These are phyloP conservation scores for Cephus nigrinus DNA, from an alignment of 2,888 invertebrate genomes.

Conservation along the genomic window DNA sequence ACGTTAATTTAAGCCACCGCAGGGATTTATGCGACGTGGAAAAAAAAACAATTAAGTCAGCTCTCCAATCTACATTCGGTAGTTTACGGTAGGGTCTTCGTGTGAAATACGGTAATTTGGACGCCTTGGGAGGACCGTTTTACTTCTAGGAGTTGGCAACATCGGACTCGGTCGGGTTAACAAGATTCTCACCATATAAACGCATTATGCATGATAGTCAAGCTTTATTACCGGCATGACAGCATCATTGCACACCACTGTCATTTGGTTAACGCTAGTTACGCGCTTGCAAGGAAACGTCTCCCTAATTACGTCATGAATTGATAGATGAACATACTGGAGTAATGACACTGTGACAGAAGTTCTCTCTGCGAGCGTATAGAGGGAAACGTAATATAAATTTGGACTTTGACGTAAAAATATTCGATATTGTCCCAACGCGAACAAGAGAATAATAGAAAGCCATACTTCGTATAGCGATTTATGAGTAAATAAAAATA, in stretches of 20 bases:
- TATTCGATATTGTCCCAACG: too few relatives aligned
- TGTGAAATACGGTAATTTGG: slow-evolving; percentile 9
- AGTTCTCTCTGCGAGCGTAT: background rate
- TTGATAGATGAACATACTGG: background rate
- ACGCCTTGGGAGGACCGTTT: slow-evolving; percentile 13
- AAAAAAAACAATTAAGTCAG: slow-evolving; percentile 29
- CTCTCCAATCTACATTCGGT: slow-evolving; percentile 10
- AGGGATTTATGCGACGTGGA: slow-evolving; percentile 25
- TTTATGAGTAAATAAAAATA: background rate
- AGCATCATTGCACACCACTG: slow-evolving; percentile 7
- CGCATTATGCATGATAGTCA: slow-evolving; percentile 31
- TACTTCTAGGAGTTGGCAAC: slow-evolving; percentile 2
- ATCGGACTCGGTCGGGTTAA: slow-evolving; percentile 22
- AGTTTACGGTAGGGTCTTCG: background rate
- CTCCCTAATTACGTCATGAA: background rate
- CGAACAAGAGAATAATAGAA: background rate
- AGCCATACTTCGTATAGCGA: background rate
- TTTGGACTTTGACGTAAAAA: too few relatives aligned
- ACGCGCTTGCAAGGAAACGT: background rate
- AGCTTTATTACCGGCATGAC: slow-evolving; percentile 27
- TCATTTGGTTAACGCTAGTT: background rate
- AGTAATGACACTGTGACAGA: background rate
- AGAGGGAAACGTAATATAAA: background rate
- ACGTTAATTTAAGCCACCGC: slow-evolving; percentile 33
- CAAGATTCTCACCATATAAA: slow-evolving; percentile 33